Conservation (phyloP, 2,888 invertebrate genomes). For the Drepana falcataria region DNA sequence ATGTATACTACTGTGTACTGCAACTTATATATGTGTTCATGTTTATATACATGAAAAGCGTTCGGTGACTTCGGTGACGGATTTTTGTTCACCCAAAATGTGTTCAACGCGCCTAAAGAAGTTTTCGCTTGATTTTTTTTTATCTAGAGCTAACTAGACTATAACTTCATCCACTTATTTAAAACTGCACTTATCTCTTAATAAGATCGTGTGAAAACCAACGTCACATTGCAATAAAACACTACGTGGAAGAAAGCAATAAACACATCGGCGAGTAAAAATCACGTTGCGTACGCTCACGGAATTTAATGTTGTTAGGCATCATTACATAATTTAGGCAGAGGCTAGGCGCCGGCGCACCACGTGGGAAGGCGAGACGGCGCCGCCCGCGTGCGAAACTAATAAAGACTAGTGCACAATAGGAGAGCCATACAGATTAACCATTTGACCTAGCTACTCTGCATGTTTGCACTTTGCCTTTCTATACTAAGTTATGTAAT, state of each 20-base stretch:
- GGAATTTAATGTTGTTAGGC: conserved; percentile 6
- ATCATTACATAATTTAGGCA: conserved; percentile 27
- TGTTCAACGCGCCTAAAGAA: too few relatives aligned
- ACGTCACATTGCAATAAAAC: background rate
- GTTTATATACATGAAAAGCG: too few relatives aligned
- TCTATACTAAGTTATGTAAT: too few relatives aligned
- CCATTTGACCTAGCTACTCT: background rate
- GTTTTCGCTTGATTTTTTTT: too few relatives aligned
- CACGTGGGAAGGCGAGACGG: conserved; percentile 13
- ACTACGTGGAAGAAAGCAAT: background rate
- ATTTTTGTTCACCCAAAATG: too few relatives aligned
- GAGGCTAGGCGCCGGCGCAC: conserved; percentile 26
- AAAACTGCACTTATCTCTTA: too few relatives aligned
- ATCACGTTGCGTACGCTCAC: conserved; percentile 1
- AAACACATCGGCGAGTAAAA: conserved; percentile 2
- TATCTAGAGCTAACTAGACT: too few relatives aligned
- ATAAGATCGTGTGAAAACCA: background rate
- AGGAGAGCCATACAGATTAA: background rate
- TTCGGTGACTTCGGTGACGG: too few relatives aligned
- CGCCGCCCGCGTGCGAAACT: conserved; percentile 5
- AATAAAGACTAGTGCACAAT: background rate
- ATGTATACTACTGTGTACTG: too few relatives aligned
- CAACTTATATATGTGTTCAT: too few relatives aligned
- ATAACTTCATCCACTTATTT: too few relatives aligned
- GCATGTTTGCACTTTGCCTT: too few relatives aligned